phyloP scores from a whole-genome alignment of 2,888 invertebrate species.

The Diarsia mendica region DNA sequence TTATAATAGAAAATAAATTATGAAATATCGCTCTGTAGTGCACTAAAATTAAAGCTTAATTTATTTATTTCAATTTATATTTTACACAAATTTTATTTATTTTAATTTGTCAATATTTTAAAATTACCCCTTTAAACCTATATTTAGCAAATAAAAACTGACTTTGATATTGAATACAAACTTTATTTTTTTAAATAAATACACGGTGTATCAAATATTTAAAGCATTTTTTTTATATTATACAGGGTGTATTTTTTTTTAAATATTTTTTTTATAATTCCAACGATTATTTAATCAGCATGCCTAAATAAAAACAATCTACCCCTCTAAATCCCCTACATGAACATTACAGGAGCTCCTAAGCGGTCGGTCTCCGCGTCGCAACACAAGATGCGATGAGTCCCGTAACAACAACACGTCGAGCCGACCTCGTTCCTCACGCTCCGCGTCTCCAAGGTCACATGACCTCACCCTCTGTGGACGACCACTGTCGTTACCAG shows the following conservation, averaged over 20 bases:
- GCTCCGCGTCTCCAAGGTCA: constrained; percentile 85
- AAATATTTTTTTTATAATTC: not conserved
- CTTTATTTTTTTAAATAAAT: not conserved
- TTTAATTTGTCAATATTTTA: not conserved
- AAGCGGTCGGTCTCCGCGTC: constrained; percentile 77
- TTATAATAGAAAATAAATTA: not conserved
- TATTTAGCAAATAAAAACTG: too few species aligned
- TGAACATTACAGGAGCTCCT: constrained; percentile 71
- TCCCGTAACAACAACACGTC: constrained; percentile 72
- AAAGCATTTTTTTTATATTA: not conserved
- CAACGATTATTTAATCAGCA: not conserved
- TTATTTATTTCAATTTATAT: not conserved
- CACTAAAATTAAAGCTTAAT: not conserved
- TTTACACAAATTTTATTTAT: not conserved
- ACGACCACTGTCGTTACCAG: constrained; percentile 83
- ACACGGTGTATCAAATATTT: not conserved
- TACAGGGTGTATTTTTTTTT: not conserved
- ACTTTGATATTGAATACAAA: not conserved
- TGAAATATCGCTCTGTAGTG: not conserved
- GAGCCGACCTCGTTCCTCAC: constrained; percentile 80
- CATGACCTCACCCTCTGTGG: constrained; percentile 82
- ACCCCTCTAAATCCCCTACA: not conserved
- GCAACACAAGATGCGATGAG: constrained; percentile 75
- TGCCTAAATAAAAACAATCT: not conserved
- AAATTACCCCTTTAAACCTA: too few species aligned